Evolutionary conservation across 2,888 invertebrate species (phyloP).

Genomic region (Epirrhoe tristata): DNA sequence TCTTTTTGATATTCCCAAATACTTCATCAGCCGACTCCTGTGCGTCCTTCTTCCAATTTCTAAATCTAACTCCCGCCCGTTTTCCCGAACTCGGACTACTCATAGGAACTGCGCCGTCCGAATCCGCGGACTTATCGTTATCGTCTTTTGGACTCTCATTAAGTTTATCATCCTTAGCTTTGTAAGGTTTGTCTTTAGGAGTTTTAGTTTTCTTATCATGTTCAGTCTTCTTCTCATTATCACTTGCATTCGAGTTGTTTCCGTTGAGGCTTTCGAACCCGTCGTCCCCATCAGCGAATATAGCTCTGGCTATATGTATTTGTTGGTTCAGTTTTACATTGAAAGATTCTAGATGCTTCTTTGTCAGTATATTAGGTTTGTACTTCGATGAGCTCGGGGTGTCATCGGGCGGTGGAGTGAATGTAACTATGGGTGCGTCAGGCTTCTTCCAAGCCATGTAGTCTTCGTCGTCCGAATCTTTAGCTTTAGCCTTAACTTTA

Average conservation of each 20-base stretch:
- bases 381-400: conserved; percentile 64
- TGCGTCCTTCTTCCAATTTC: conserved; percentile 70
- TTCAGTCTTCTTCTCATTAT: conserved; percentile 63
- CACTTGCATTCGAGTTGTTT: conserved; percentile 90
- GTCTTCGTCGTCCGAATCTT: conserved; percentile 81
- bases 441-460: conserved; percentile 82
- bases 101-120: conserved; percentile 66
- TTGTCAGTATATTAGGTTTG: conserved; percentile 73
- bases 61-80: conserved; percentile 72
- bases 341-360: conserved; percentile 77
- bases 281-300: conserved; percentile 88
- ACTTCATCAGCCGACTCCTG: conserved; percentile 74
- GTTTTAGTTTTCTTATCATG: conserved; percentile 52
- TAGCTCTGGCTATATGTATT: conserved; percentile 58
- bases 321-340: conserved; percentile 68
- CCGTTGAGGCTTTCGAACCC: conserved; percentile 95
- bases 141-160: conserved; percentile 64
- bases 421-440: conserved; percentile 76
- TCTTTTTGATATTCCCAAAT: conserved; percentile 64
- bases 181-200: conserved; percentile 34
- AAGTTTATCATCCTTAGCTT: conserved; percentile 38
- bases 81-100: conserved; percentile 67
- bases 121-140: conserved; percentile 76
- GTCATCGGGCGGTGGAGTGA: conserved; percentile 76
- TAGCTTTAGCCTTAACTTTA: conserved; percentile 72